Evolutionary conservation across 1,140 invertebrate genomes (phyloP).

Genomic region (Hypsibius dujardini): DNA sequence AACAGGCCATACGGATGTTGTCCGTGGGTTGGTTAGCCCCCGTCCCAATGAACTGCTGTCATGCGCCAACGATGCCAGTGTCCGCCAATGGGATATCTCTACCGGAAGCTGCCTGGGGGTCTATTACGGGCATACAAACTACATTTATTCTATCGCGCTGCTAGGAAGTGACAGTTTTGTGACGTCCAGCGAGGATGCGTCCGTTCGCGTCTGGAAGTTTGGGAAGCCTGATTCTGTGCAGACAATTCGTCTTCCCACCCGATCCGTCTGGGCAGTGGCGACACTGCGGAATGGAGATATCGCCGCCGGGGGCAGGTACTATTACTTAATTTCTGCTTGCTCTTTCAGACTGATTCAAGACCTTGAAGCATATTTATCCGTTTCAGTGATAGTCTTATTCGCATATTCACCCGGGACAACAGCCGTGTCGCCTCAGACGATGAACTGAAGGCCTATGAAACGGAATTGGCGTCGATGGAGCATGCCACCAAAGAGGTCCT

Average conservation of each 20-base stretch:
- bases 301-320: conserved; percentile 56
- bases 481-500: conserved; percentile 41
- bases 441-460: conserved; percentile 25
- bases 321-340: conserved; percentile 10
- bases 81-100: conserved; percentile 54
- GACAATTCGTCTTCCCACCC: conserved; percentile 57
- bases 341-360: neutral
- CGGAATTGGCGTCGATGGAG: conserved; percentile 14
- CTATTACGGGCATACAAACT: conserved; percentile 57
- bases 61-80: conserved; percentile 69
- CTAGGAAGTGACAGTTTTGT: conserved; percentile 44
- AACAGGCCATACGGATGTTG: conserved; percentile 71
- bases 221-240: conserved; percentile 41
- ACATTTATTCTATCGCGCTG: conserved; percentile 46
- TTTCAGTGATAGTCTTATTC: conserved; percentile 6
- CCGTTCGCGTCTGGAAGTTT: conserved; percentile 61
- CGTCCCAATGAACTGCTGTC: conserved; percentile 55
- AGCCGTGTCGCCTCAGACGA: neutral
- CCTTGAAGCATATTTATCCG: neutral
- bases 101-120: conserved; percentile 55
- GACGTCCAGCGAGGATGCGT: conserved; percentile 66
- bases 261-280: conserved; percentile 71
- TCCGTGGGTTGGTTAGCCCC: conserved; percentile 53
- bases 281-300: conserved; percentile 67
- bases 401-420: conserved; percentile 6